Conservation (phyloP, 2,113 vertebrate species). For the Diadophis punctatus region DNA sequence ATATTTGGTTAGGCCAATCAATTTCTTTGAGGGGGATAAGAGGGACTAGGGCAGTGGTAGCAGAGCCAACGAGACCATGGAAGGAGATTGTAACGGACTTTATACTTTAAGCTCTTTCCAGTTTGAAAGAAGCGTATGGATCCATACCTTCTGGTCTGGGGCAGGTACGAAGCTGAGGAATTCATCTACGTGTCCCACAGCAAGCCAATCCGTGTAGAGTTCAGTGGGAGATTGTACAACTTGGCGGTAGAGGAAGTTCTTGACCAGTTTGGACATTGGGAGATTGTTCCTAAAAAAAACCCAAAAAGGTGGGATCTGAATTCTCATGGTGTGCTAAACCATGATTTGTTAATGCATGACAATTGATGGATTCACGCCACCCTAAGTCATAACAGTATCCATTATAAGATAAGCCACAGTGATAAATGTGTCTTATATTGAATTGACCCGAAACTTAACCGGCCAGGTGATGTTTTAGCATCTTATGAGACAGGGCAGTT, state of each 20-base stretch:
- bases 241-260: slow-evolving; percentile 87
- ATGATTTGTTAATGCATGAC: not conserved
- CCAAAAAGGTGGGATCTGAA: not conserved
- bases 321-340: not conserved
- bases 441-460: no score
- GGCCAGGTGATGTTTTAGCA: no score
- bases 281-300: not conserved
- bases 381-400: no score
- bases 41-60: no score
- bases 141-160: slow-evolving; percentile 79
- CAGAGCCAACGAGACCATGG: no score
- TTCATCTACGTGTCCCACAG: slow-evolving; percentile 88
- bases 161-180: slow-evolving; percentile 91
- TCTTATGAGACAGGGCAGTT: no score
- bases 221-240: slow-evolving; percentile 85
- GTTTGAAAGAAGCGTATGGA: not conserved
- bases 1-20: not conserved
- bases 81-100: no score
- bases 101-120: no score
- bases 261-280: slow-evolving; percentile 79
- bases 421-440: no score
- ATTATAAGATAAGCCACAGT: no score
- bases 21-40: not conserved
- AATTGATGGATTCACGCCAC: not conserved
- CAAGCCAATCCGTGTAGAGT: slow-evolving; percentile 87